A percentile compares a stretch with the other conserved stretches of the same genome.
Evolutionary conservation across 2,113 vertebrate species (phyloP).

Genomic region (Fregata magnificens): DNA sequence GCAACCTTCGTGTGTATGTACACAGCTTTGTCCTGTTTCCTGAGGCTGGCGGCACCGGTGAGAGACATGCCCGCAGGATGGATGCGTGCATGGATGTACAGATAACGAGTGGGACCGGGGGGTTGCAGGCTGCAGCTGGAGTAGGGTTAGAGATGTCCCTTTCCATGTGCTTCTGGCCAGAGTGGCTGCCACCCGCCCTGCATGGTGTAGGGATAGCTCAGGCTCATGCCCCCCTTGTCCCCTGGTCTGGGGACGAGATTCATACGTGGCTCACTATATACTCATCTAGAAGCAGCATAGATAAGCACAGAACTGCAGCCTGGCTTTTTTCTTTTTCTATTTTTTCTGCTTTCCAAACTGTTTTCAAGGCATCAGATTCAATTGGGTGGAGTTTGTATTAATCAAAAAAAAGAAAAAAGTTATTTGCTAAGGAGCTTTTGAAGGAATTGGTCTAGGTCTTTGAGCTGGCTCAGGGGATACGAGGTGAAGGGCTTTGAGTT

Average conservation of each 20-base stretch:
- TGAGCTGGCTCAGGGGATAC: not conserved
- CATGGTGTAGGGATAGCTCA: not conserved
- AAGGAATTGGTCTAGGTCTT: not conserved
- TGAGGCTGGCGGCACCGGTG: not conserved
- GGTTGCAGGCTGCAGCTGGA: not conserved
- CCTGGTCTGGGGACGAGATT: not conserved
- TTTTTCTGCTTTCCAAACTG: not conserved
- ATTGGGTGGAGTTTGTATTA: not conserved
- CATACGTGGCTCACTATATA: fast-evolving
- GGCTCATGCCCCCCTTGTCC: not conserved
- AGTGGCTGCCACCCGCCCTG: not conserved
- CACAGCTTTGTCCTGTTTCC: fast-evolving
- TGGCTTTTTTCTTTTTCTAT: not conserved
- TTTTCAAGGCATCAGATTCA: not conserved
- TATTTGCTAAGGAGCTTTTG: not conserved
- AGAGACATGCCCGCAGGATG: not conserved
- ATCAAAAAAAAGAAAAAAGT: not conserved
- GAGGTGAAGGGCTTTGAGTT: not conserved
- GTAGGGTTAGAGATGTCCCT: too few species aligned
- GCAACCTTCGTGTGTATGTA: fast-evolving
- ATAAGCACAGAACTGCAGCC: not conserved
- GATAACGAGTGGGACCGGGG: not conserved
- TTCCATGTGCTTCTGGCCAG: not conserved
- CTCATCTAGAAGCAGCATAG: not conserved
- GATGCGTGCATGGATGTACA: fast-evolving